phyloP scores from a whole-genome alignment of 2,797 vertebrate species.

The Benthosema pterotum region DNA sequence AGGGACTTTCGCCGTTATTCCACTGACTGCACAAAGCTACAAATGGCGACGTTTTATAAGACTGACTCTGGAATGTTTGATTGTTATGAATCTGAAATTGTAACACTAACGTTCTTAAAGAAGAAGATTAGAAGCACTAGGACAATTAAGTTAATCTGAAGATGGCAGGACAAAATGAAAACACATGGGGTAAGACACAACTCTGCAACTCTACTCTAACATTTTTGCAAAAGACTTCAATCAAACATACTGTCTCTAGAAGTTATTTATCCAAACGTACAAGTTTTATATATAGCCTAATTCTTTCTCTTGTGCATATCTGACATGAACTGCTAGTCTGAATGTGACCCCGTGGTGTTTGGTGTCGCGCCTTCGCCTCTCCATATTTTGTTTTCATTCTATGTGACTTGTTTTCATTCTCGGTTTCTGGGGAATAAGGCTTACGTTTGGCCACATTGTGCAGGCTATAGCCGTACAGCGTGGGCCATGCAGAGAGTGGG shows the following conservation, averaged over 20 bases:
- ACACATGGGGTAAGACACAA: slow-evolving; percentile 3
- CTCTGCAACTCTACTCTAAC: background rate
- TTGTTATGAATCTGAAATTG: background rate
- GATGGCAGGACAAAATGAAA: background rate
- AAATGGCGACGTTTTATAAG: slow-evolving; percentile 19
- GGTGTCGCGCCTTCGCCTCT: too few species aligned
- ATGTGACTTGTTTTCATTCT: slow-evolving; percentile 65
- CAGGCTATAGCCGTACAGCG: slow-evolving; percentile 48
- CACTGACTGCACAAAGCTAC: slow-evolving; percentile 28
- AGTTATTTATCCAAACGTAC: background rate
- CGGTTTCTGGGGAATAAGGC: slow-evolving; percentile 59
- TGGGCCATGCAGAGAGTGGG: slow-evolving; percentile 41
- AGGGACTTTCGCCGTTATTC: background rate
- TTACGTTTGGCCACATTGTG: slow-evolving; percentile 66
- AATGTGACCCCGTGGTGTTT: too few species aligned
- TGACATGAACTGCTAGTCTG: too few species aligned
- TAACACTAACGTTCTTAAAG: slow-evolving; percentile 1
- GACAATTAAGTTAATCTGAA: background rate
- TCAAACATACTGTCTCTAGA: background rate
- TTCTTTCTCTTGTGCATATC: too few species aligned
- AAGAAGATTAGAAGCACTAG: slow-evolving; percentile 18
- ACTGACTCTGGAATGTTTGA: background rate
- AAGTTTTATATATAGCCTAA: too few species aligned
- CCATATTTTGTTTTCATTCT: slow-evolving; percentile 34
- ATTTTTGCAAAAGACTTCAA: background rate